Conservation (phyloP, 2,888 invertebrate genomes). For the Proisotoma minuta region DNA sequence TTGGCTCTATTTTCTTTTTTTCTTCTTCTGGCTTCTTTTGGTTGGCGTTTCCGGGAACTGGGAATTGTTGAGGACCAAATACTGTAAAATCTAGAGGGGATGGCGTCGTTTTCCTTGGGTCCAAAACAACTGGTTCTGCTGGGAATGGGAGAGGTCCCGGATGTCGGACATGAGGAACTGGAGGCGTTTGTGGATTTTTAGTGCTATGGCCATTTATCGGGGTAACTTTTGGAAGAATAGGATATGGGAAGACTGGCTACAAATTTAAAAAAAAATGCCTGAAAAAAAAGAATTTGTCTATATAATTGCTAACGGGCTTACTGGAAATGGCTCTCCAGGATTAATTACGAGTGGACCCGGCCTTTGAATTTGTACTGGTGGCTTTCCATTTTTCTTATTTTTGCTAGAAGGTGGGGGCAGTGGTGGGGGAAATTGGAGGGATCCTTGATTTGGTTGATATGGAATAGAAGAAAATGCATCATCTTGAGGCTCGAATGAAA, state of each 20-base stretch:
- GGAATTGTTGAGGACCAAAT: not conserved
- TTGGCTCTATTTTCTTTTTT: conserved; percentile 3
- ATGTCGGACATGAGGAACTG: conserved; percentile 34
- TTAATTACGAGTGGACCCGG: conserved; percentile 30
- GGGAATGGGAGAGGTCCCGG: conserved; percentile 34
- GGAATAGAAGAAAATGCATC: conserved; percentile 16
- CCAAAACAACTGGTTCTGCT: conserved; percentile 24
- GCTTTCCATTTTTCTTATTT: conserved; percentile 10
- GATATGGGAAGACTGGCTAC: conserved; percentile 17
- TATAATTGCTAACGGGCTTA: not conserved
- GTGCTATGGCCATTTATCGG: conserved; percentile 12
- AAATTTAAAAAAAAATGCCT: not conserved
- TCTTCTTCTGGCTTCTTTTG: conserved; percentile 12
- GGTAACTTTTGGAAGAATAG: conserved; percentile 29
- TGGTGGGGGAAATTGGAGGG: not conserved
- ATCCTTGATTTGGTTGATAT: conserved; percentile 12
- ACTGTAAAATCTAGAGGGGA: conserved; percentile 13
- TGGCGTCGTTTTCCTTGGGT: conserved; percentile 20
- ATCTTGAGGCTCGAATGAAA: conserved; percentile 34
- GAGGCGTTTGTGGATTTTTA: conserved; percentile 13
- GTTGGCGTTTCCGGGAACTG: not conserved
- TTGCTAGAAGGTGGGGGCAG: not conserved
- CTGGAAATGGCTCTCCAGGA: conserved; percentile 33
- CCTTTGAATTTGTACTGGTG: conserved; percentile 10
- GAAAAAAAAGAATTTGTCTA: too few species aligned